phyloP scores from a whole-genome alignment of 2,113 vertebrate genomes.

The Lophius piscatorius region DNA sequence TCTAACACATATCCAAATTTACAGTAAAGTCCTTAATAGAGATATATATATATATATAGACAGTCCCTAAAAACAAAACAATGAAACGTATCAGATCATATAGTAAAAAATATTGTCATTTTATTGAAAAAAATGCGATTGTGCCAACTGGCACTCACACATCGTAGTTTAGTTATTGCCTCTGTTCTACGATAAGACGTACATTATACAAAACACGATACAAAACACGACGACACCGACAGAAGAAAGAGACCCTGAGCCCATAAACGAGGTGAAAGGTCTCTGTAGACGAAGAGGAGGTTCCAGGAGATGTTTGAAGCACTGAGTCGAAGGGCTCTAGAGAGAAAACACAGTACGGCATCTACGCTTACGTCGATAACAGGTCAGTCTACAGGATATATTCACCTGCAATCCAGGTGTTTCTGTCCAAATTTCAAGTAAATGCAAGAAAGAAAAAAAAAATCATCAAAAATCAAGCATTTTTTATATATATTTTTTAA shows the following conservation, averaged over 20 bases:
- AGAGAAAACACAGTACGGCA: background rate
- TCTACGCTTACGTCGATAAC: background rate
- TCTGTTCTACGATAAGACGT: background rate
- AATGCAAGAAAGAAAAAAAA: background rate
- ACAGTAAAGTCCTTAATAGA: too few species aligned
- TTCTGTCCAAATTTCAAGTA: background rate
- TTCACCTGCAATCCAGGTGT: background rate
- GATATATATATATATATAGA: too few species aligned
- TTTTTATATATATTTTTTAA: background rate
- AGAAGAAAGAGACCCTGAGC: background rate
- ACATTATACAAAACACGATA: conserved; percentile 39
- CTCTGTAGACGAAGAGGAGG: background rate
- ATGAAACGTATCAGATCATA: background rate
- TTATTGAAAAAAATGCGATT: conserved; percentile 58
- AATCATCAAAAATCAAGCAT: background rate
- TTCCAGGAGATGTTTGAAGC: background rate
- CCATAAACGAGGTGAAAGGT: background rate
- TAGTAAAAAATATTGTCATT: conserved; percentile 45
- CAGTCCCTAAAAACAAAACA: too few species aligned
- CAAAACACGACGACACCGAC: conserved; percentile 18
- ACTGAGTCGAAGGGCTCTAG: background rate
- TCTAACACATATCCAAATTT: too few species aligned
- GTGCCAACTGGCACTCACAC: conserved; percentile 9
- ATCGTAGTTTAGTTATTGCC: background rate
- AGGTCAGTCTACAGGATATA: background rate